A percentile compares a stretch with the other conserved stretches of the same genome.
Evolutionary conservation across 2,797 vertebrate genomes (phyloP).

Genomic region (Ctenopoma multispine): DNA sequence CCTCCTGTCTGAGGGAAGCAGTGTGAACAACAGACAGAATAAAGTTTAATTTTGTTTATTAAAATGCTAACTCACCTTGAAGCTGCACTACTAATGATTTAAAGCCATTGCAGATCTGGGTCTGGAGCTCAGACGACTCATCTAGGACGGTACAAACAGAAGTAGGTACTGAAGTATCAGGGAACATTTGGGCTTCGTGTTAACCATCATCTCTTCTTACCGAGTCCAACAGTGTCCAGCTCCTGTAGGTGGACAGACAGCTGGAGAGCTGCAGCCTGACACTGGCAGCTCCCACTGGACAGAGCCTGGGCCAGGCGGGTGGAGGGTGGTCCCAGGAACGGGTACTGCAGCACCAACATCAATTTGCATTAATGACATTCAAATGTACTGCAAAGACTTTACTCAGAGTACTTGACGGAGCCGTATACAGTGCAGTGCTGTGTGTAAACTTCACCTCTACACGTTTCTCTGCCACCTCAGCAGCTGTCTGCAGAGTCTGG

Average conservation of each 20-base stretch:
- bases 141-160: conserved; percentile 80
- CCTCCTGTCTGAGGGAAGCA: too few relatives aligned
- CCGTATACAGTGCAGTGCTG: not conserved
- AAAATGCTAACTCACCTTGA: conserved; percentile 85
- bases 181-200: not conserved
- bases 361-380: not conserved
- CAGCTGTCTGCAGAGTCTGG: conserved; percentile 85
- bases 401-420: too few relatives aligned
- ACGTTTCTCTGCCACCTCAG: conserved; percentile 84
- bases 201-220: conserved; percentile 73
- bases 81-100: conserved; percentile 91
- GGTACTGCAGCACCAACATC: conserved; percentile 82
- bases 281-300: conserved; percentile 91
- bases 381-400: not conserved
- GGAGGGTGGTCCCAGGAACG: conserved; percentile 92
- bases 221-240: conserved; percentile 91
- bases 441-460: conserved; percentile 51
- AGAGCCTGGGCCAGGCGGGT: conserved; percentile 91
- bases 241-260: conserved; percentile 92
- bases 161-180: not conserved
- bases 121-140: conserved; percentile 92
- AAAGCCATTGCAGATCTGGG: conserved; percentile 92
- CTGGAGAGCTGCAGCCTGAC: conserved; percentile 91
- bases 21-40: not conserved
- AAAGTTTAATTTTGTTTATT: fast-evolving